Conservation (phyloP, 64 coral and sea anemone genomes). For the Dendronephthya gigantea region DNA sequence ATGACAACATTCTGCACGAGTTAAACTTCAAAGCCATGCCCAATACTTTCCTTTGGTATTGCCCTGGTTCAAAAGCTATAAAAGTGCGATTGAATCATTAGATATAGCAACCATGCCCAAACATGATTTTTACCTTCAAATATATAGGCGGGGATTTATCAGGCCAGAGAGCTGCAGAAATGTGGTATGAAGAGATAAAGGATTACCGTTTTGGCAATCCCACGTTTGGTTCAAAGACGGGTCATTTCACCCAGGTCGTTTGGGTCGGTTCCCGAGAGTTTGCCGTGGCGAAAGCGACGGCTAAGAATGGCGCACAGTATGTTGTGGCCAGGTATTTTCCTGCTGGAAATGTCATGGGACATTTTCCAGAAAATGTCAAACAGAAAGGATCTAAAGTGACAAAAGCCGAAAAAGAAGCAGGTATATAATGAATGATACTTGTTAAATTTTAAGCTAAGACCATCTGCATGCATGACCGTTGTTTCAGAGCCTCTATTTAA, state of each 20-base stretch:
- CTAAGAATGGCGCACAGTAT: constrained; percentile 63
- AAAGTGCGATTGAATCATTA: no score
- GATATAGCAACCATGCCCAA: no score
- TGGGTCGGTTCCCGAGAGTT: constrained; percentile 72
- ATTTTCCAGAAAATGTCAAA: constrained; percentile 80
- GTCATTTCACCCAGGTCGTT: constrained; percentile 88
- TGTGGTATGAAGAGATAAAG: constrained; percentile 99
- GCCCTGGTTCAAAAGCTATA: no score
- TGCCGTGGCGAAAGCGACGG: constrained; percentile 76
- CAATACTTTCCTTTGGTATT: no score
- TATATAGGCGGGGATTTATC: constrained; percentile 79
- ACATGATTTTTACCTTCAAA: no score
- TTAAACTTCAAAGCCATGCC: no score
- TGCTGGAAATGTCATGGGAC: constrained; percentile 81
- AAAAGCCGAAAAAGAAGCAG: constrained; percentile 23
- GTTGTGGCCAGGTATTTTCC: constrained; percentile 78
- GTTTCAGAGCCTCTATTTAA: no score
- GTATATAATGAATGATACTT: background rate
- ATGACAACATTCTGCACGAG: background rate
- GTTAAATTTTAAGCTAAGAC: no score
- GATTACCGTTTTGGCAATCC: constrained; percentile 83
- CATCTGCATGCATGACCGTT: no score
- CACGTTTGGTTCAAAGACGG: constrained; percentile 64
- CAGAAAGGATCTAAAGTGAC: constrained; percentile 65
- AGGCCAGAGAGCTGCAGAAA: constrained; percentile 67